phyloP scores from a whole-genome alignment of 2,113 vertebrate genomes.

The Nothoprocta pentlandii region DNA sequence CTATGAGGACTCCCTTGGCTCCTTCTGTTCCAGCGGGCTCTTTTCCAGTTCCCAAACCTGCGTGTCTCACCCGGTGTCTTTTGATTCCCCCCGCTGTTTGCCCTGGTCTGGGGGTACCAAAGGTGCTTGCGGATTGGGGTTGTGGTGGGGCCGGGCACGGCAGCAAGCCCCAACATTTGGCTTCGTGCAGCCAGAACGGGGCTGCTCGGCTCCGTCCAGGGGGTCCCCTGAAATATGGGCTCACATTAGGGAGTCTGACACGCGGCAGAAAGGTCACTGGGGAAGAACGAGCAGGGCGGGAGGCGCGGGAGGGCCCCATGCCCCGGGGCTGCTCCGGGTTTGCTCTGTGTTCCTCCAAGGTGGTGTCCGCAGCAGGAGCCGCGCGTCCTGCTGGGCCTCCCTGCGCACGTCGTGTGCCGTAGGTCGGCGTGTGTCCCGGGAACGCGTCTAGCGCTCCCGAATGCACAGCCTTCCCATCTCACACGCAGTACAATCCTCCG shows the following conservation, averaged over 20 bases:
- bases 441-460: conserved; percentile 6
- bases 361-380: background rate
- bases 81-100: background rate
- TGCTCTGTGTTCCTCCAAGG: background rate
- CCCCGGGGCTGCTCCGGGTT: background rate
- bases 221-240: background rate
- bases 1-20: background rate
- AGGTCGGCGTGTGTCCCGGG: conserved; percentile 37
- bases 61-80: background rate
- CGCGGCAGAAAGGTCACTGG: rapidly evolving
- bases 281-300: background rate
- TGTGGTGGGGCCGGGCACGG: background rate
- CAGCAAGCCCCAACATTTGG: rapidly evolving
- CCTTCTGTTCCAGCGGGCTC: background rate
- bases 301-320: background rate
- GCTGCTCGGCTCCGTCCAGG: background rate
- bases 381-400: conserved; percentile 21
- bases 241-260: background rate
- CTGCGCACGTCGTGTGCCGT: conserved; percentile 17
- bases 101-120: background rate
- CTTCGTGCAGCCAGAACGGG: background rate
- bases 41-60: background rate
- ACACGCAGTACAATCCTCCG: background rate
- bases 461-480: background rate
- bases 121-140: rapidly evolving